Percentiles rank a stretch among this genome's conserved stretches.
phyloP scores from a whole-genome alignment of 2,888 invertebrate species.

The Lasioglossum zephyrum region DNA sequence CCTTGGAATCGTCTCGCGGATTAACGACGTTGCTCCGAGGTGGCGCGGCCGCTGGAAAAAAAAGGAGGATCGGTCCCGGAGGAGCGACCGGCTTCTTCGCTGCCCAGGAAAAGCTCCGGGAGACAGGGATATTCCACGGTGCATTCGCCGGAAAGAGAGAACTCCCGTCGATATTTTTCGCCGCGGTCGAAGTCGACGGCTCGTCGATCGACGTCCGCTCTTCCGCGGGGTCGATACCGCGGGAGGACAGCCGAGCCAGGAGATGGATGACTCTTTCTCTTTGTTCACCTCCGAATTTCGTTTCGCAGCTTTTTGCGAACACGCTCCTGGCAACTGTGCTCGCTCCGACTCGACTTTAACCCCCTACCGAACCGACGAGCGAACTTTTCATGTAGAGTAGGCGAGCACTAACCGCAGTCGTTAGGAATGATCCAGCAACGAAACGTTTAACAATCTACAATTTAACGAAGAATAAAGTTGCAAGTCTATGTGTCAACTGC shows the following conservation, averaged over 20 bases:
- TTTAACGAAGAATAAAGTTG: background rate
- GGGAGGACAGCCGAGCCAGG: background rate
- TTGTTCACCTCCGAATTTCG: background rate
- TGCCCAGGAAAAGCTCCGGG: background rate
- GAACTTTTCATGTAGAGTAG: background rate
- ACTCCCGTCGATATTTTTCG: background rate
- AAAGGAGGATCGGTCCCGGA: background rate
- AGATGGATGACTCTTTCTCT: background rate
- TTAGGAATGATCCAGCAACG: background rate
- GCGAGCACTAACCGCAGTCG: background rate
- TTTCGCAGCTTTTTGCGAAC: constrained; percentile 5
- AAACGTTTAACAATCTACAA: background rate
- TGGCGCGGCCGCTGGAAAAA: background rate
- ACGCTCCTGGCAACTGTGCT: background rate
- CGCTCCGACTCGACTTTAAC: background rate
- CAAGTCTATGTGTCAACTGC: background rate
- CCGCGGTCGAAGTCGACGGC: background rate
- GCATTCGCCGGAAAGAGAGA: background rate
- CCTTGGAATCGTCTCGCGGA: constrained; percentile 41
- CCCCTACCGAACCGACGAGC: background rate
- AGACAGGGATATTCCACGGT: background rate
- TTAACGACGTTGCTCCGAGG: constrained; percentile 30
- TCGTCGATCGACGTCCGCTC: background rate
- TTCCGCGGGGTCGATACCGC: background rate
- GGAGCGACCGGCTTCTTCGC: background rate